A percentile compares a stretch with the other conserved stretches of the same genome.
Evolutionary conservation across 2,888 invertebrate species (phyloP).

Genomic region (Gymnosoma rotundatum): DNA sequence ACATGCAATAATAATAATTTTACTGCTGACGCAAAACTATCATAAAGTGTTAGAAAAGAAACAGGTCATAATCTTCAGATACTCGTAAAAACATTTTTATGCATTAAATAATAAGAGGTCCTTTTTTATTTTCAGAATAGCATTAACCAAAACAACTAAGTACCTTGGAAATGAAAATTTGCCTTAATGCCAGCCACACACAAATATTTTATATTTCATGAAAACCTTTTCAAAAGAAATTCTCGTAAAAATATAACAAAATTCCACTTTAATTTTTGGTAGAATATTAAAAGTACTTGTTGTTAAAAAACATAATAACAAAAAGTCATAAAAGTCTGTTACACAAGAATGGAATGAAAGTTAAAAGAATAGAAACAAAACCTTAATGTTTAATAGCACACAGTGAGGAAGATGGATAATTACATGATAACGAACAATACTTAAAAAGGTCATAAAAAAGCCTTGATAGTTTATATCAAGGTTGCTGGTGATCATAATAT

Average conservation of each 20-base stretch:
- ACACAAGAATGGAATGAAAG: constrained; percentile 9
- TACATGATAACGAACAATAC: not conserved
- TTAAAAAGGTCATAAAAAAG: too few species aligned
- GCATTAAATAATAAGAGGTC: constrained; percentile 7
- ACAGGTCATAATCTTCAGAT: constrained; percentile 41
- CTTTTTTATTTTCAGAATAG: constrained; percentile 8
- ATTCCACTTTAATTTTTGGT: not conserved
- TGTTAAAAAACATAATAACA: not conserved
- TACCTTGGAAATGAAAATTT: constrained; percentile 36
- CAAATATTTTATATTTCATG: not conserved
- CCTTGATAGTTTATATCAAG: too few species aligned
- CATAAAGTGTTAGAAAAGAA: not conserved
- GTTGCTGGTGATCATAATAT: too few species aligned
- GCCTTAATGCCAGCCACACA: not conserved
- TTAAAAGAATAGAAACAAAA: constrained; percentile 1
- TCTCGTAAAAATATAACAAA: not conserved
- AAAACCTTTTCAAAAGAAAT: too few species aligned
- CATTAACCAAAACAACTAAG: constrained; percentile 20
- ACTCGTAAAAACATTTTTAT: constrained; percentile 6
- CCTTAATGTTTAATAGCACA: not conserved
- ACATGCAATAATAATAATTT: constrained; percentile 3
- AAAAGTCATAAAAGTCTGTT: constrained; percentile 38
- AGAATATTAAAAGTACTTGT: not conserved
- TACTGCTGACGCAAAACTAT: not conserved
- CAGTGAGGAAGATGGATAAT: not conserved